phyloP scores from a whole-genome alignment of 1,140 invertebrate species.

The Drepana arcuata region DNA sequence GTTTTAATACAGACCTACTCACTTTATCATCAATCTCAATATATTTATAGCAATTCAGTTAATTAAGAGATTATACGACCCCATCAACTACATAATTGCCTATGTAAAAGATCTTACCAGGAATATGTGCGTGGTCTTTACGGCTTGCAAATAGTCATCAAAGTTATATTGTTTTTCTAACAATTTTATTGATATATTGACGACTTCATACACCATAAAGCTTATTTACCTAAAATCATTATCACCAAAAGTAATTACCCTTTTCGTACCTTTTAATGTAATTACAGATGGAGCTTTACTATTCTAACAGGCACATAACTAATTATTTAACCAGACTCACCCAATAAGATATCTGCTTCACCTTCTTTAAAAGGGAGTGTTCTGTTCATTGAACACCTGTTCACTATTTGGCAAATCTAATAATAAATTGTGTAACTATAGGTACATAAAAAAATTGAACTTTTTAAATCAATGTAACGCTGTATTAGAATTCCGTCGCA shows the following conservation, averaged over 20 bases:
- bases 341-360: background rate
- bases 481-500: no score
- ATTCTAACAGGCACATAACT: background rate
- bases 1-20: background rate
- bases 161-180: constrained; percentile 15
- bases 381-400: no score
- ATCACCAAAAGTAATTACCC: no score
- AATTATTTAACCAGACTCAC: background rate
- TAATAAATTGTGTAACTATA: no score
- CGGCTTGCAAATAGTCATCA: constrained; percentile 19
- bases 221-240: no score
- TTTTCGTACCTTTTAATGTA: background rate
- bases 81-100: constrained; percentile 12
- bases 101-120: background rate
- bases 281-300: background rate
- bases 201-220: no score
- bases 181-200: constrained; percentile 5
- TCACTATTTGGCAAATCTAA: no score
- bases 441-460: no score
- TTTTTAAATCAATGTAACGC: no score
- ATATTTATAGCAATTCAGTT: background rate
- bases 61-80: constrained; percentile 1
- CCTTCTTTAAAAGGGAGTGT: no score
- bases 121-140: constrained; percentile 6
- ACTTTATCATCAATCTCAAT: background rate